A percentile compares a stretch with the other conserved stretches of the same genome.
phyloP scores from a whole-genome alignment of 1,140 invertebrate species.

The Pseudomyrmex sp. region DNA sequence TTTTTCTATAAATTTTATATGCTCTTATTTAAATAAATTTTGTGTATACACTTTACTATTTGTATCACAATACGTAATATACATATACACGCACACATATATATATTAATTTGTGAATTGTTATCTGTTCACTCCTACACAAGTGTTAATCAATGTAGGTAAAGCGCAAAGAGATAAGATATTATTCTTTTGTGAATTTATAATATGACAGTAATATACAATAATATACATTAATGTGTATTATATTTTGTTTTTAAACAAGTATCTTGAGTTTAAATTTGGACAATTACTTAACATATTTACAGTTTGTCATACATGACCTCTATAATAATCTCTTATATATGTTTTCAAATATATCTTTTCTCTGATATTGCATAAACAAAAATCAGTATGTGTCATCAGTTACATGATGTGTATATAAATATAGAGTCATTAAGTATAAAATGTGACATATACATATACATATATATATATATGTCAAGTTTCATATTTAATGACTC shows the following conservation, averaged over 20 bases:
- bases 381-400: no score
- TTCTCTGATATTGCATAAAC: no score
- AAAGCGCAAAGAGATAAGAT: slow-evolving; percentile 66
- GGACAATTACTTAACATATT: no score
- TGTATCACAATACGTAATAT: slow-evolving; percentile 14
- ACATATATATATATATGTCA: no score
- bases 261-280: no score
- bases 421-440: no score
- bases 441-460: no score
- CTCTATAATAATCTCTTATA: no score
- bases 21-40: neutral
- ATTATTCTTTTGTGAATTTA: slow-evolving; percentile 44
- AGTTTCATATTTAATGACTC: neutral
- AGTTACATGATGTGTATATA: no score
- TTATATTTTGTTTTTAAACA: no score
- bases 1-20: slow-evolving; percentile 1
- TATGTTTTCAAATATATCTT: no score
- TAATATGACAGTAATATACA: slow-evolving; percentile 1
- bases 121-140: slow-evolving; percentile 17
- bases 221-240: neutral
- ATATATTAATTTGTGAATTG: slow-evolving; percentile 9
- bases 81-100: neutral
- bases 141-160: slow-evolving; percentile 41
- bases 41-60: neutral
- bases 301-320: no score